These are phyloP conservation scores for Tachina grossa DNA, from an alignment of 2,888 invertebrate genomes.

Conservation along the genomic window DNA sequence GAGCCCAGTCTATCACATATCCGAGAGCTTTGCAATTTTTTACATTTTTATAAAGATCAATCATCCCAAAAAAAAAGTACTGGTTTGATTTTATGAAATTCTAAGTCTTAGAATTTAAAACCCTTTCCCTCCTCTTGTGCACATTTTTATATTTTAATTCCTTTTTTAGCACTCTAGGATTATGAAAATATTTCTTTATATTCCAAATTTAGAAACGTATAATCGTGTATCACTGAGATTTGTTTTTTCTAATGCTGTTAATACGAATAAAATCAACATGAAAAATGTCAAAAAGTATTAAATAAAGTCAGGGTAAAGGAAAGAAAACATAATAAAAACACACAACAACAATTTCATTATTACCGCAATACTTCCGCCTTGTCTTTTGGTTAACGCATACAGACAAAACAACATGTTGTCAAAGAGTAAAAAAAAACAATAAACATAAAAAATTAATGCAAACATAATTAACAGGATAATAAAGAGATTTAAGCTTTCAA, in stretches of 20 bases:
- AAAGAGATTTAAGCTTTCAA: slow-evolving; percentile 61
- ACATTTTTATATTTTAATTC: too few relatives aligned
- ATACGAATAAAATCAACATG: slow-evolving; percentile 32
- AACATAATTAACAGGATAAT: slow-evolving; percentile 69
- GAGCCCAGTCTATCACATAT: too few relatives aligned
- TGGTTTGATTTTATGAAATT: too few relatives aligned
- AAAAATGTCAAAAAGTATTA: slow-evolving; percentile 58
- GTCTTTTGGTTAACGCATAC: slow-evolving; percentile 16
- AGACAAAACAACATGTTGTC: background rate
- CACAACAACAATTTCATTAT: slow-evolving; percentile 34
- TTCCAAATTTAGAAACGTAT: background rate
- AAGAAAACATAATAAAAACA: slow-evolving; percentile 39
- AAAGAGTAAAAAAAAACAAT: background rate
- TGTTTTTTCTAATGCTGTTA: slow-evolving; percentile 43
- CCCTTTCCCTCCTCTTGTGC: too few relatives aligned
- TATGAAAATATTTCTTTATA: too few relatives aligned
- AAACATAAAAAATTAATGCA: slow-evolving; percentile 58
- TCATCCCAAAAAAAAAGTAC: too few relatives aligned
- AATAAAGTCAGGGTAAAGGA: slow-evolving; percentile 39
- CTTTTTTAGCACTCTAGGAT: too few relatives aligned
- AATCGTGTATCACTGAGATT: background rate
- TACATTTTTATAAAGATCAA: too few relatives aligned
- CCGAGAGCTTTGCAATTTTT: too few relatives aligned
- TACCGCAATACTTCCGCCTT: slow-evolving; percentile 67
- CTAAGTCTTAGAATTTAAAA: too few relatives aligned